Evolutionary conservation across 2,113 vertebrate species (phyloP).

Genomic region (Colossoma macropomum): DNA sequence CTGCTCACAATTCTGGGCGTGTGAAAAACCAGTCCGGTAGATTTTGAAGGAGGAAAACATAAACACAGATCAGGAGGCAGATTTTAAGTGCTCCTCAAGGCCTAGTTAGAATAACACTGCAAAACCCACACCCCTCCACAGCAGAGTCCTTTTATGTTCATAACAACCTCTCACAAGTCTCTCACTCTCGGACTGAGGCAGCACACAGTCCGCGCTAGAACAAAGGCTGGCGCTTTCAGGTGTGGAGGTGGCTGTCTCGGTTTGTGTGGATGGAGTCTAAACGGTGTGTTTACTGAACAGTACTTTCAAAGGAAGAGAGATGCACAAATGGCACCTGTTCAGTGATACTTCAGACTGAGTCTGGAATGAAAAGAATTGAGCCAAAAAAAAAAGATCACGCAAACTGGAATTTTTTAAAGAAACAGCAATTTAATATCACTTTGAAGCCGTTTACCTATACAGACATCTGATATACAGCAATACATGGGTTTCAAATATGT

Average conservation of each 20-base stretch:
- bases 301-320: not conserved
- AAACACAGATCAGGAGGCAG: not conserved
- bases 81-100: not conserved
- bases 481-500: too few species aligned
- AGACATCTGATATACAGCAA: too few species aligned
- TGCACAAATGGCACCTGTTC: not conserved
- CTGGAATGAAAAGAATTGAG: not conserved
- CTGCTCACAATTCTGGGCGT: not conserved
- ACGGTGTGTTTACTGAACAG: not conserved
- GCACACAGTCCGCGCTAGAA: not conserved
- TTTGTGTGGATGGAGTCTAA: not conserved
- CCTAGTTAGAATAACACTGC: not conserved
- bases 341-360: not conserved
- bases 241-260: conserved; percentile 11
- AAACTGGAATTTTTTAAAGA: not conserved
- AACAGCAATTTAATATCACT: too few species aligned
- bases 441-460: too few species aligned
- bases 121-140: not conserved
- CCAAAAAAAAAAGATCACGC: too few species aligned
- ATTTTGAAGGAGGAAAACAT: not conserved
- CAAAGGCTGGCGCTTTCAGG: conserved; percentile 11
- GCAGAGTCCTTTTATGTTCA: conserved; percentile 16
- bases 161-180: conserved; percentile 20
- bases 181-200: not conserved
- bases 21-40: not conserved